These are phyloP conservation scores for Amazona vittata DNA, from an alignment of 2,113 vertebrate genomes.

Conservation along the genomic window DNA sequence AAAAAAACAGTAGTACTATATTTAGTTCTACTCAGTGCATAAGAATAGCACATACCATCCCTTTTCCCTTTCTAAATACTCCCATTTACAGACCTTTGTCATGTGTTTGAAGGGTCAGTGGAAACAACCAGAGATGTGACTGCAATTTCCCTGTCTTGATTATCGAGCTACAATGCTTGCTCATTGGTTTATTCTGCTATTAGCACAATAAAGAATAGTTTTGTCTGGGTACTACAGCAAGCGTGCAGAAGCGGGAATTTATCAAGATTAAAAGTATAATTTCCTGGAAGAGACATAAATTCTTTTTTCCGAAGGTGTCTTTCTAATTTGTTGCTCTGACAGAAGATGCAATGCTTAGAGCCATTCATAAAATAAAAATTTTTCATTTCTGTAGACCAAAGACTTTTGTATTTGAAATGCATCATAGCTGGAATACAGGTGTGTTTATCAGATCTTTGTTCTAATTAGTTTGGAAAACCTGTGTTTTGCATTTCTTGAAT, in stretches of 20 bases:
- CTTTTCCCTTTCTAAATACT: background rate
- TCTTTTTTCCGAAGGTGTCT: background rate
- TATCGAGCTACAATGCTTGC: background rate
- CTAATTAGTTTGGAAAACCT: background rate
- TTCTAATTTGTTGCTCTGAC: background rate
- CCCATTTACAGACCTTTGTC: background rate
- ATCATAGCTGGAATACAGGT: background rate
- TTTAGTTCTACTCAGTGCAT: background rate
- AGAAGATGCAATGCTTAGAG: background rate
- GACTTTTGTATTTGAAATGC: background rate
- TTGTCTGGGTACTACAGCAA: background rate
- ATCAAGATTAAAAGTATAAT: background rate
- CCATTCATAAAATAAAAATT: background rate
- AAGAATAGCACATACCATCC: background rate
- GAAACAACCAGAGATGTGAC: background rate
- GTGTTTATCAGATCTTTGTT: background rate
- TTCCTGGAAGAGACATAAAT: background rate
- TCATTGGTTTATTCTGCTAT: background rate
- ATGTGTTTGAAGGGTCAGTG: background rate
- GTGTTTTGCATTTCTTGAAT: background rate
- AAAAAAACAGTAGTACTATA: background rate
- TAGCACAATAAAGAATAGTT: background rate
- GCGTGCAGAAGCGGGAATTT: background rate
- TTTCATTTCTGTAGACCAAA: background rate
- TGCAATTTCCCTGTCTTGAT: background rate